Evolutionary conservation across 2,113 vertebrate species (phyloP).

Genomic region (Cynopterus brachyotis): DNA sequence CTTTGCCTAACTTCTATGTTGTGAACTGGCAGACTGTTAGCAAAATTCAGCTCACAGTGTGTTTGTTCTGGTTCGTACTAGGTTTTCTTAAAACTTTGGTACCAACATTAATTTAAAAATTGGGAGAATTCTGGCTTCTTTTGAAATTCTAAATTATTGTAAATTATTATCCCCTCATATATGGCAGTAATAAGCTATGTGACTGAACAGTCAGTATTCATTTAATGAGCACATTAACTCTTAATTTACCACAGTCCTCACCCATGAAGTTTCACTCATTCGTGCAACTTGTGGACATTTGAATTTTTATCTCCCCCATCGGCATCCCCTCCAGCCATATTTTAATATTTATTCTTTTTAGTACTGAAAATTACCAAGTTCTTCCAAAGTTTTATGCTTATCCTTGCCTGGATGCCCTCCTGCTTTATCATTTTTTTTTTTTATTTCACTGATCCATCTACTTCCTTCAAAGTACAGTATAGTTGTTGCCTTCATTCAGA

Average conservation of each 20-base stretch:
- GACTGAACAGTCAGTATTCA: background rate
- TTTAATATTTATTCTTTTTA: background rate
- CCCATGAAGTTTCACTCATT: background rate
- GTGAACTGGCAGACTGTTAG: background rate
- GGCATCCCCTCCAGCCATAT: background rate
- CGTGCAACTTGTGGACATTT: background rate
- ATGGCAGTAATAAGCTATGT: background rate
- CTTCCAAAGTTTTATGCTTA: background rate
- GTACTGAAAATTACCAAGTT: background rate
- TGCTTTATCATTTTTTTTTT: background rate
- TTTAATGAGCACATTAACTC: background rate
- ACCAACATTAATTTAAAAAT: constrained; percentile 38
- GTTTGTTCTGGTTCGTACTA: background rate
- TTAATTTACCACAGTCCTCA: background rate
- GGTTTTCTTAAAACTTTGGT: background rate
- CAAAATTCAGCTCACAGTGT: background rate
- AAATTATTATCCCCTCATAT: background rate
- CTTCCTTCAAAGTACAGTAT: background rate
- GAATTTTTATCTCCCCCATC: background rate
- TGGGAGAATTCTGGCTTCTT: background rate
- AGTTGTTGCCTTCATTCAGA: background rate
- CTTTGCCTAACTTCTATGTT: background rate
- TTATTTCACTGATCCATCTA: background rate
- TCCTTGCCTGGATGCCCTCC: background rate
- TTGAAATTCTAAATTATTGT: background rate